Conservation (phyloP, 2,797 vertebrate species). For the Cynodonichthys magdalenae region DNA sequence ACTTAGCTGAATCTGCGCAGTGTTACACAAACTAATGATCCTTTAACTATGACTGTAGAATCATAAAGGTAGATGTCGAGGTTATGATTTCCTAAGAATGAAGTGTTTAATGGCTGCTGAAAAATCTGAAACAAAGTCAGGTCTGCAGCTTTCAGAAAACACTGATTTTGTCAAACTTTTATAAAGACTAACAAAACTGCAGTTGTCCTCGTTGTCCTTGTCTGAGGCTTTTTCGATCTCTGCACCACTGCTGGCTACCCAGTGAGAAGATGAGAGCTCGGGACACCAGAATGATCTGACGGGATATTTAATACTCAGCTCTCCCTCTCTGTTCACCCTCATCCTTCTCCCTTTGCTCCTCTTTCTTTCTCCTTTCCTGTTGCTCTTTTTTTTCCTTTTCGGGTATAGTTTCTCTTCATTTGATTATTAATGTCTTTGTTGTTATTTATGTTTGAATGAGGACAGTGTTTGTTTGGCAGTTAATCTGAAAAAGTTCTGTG, state of each 20-base stretch:
- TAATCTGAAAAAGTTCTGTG: conserved; percentile 19
- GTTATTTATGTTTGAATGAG: neutral
- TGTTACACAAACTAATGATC: conserved; percentile 14
- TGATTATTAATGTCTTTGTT: conserved; percentile 6
- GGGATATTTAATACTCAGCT: conserved; percentile 62
- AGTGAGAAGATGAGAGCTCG: conserved; percentile 54
- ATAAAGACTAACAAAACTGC: conserved; percentile 40
- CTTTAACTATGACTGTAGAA: neutral
- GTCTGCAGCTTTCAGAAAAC: neutral
- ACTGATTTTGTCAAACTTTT: conserved; percentile 32
- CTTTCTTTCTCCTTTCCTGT: conserved; percentile 23
- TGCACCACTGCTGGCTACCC: conserved; percentile 43
- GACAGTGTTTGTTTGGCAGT: conserved; percentile 33
- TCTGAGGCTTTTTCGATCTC: conserved; percentile 37
- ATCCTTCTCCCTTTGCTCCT: conserved; percentile 14
- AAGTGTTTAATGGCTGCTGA: conserved; percentile 26
- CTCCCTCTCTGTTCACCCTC: conserved; percentile 22
- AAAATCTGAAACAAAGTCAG: neutral
- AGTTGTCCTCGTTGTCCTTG: conserved; percentile 66
- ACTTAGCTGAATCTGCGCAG: conserved; percentile 10
- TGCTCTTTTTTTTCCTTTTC: conserved; percentile 7
- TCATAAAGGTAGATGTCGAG: conserved; percentile 9
- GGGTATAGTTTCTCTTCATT: neutral
- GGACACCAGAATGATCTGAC: conserved; percentile 51
- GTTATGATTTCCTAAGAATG: neutral